Base-by-base conservation (phyloP, 2,888 invertebrate genomes). In the Drosophila pseudotalamancana region DNA sequence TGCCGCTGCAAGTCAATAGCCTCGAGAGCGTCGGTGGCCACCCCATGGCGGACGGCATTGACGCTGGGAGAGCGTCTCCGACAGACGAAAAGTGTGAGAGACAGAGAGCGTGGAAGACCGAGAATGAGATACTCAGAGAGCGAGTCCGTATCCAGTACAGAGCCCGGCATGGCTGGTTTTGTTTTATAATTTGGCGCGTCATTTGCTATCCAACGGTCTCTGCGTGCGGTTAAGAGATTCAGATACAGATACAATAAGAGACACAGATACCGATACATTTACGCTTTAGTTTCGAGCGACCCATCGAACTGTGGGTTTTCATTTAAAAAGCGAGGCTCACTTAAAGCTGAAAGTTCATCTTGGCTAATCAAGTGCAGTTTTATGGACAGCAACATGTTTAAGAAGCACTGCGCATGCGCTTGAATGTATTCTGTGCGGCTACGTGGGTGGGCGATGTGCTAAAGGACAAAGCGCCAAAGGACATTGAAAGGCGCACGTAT, bases 171-270 rank as follows among this genome's bases (percentile, higher is more conserved):
- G 54, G 71, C 69, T 72, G 61, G 45, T 73, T 81, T 79, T 64
- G 72, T 72, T 81, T 81, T 64, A 72, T 74, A 70, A 85, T 82
- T 88, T 88, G 84, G 88, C 87, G 86, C 87, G 88, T 66, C 87
- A 88, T 85, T 87, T 80, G 80, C 69, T 59, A 69, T 53, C 70
- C 60, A 81, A 64, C 87, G 66, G 70, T 88, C 77, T 72, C 56
- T 68, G 77, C 71, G 86, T 84, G 55, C 72, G 80, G 78, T 74
- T 63, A 67, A 68, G 70, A 70, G 40, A 55, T 57, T 55, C 50
- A 63, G 29, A 63, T 46, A 46, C 23, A 40, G 62, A 64, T 66
- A 49, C 51, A 53, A 11, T 40, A 18, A 34, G 8, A 51, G 32
- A 25, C 1, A 1, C n/a, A 73, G 42, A 59, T 53, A 59, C 42